Conservation (phyloP, 1,140 invertebrate genomes). For the Sinella curviseta region DNA sequence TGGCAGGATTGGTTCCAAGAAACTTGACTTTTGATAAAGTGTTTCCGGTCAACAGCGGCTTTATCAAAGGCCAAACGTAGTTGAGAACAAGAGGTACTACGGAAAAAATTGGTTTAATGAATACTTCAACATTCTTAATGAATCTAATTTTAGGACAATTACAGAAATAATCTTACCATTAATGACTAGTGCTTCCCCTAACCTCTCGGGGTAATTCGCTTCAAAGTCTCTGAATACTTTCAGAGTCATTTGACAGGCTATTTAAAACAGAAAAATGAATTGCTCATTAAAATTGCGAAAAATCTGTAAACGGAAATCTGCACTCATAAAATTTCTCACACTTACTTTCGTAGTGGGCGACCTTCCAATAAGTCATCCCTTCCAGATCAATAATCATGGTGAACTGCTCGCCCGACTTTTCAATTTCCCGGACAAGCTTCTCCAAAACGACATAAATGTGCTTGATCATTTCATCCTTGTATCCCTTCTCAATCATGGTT, state of each 20-base stretch:
- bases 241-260: conserved; percentile 34
- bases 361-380: conserved; percentile 38
- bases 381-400: conserved; percentile 30
- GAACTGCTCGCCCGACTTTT: conserved; percentile 34
- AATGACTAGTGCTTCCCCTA: conserved; percentile 6
- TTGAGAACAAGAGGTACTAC: conserved; percentile 35
- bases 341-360: conserved; percentile 40
- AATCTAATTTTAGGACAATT: too few species aligned
- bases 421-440: conserved; percentile 17
- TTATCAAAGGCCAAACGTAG: conserved; percentile 33
- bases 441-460: conserved; percentile 24
- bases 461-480: conserved; percentile 30
- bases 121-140: background rate
- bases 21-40: conserved; percentile 30
- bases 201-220: conserved; percentile 31
- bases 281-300: conserved; percentile 12
- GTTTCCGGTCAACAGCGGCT: conserved; percentile 30
- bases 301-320: conserved; percentile 28
- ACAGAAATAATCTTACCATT: too few species aligned
- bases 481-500: conserved; percentile 31
- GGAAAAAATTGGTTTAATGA: conserved; percentile 3
- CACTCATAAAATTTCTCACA: background rate
- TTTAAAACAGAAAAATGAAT: background rate
- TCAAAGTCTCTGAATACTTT: conserved; percentile 35
- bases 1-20: background rate